Evolutionary conservation across 2,797 vertebrate genomes (phyloP).

Genomic region (Urosaurus nigricauda): DNA sequence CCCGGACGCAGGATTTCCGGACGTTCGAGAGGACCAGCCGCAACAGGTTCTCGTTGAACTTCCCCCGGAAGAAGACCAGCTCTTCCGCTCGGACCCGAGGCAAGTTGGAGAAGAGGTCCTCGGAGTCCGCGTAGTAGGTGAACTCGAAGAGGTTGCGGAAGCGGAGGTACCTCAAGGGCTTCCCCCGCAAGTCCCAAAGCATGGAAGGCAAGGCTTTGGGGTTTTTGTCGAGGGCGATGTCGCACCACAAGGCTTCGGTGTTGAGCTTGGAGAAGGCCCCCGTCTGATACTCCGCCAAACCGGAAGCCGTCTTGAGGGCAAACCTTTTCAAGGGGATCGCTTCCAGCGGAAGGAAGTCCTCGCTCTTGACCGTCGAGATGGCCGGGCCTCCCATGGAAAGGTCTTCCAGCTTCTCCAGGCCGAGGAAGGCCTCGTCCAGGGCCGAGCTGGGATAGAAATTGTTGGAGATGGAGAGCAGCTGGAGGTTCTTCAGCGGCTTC

Average conservation of each 20-base stretch:
- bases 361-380: conserved; percentile 75
- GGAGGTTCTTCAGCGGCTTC: conserved; percentile 76
- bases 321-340: conserved; percentile 79
- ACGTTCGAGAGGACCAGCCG: conserved; percentile 83
- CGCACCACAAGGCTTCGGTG: conserved; percentile 80
- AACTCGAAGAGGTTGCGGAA: conserved; percentile 90
- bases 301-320: conserved; percentile 83
- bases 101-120: conserved; percentile 83
- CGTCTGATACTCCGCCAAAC: conserved; percentile 80
- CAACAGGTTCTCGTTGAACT: conserved; percentile 88
- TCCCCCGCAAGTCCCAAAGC: conserved; percentile 82
- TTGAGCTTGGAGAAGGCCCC: conserved; percentile 83
- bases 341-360: conserved; percentile 79
- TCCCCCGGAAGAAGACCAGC: conserved; percentile 85
- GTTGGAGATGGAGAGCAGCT: conserved; percentile 82
- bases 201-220: conserved; percentile 75
- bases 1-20: conserved; percentile 70
- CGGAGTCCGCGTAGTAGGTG: conserved; percentile 78
- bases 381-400: conserved; percentile 85
- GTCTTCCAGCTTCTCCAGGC: conserved; percentile 71
- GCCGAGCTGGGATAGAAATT: conserved; percentile 81
- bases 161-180: conserved; percentile 78
- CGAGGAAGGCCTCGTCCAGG: conserved; percentile 76
- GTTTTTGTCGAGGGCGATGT: conserved; percentile 82
- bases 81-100: conserved; percentile 65